phyloP scores from a whole-genome alignment of 2,888 invertebrate genomes.

The Smittia sp. region DNA sequence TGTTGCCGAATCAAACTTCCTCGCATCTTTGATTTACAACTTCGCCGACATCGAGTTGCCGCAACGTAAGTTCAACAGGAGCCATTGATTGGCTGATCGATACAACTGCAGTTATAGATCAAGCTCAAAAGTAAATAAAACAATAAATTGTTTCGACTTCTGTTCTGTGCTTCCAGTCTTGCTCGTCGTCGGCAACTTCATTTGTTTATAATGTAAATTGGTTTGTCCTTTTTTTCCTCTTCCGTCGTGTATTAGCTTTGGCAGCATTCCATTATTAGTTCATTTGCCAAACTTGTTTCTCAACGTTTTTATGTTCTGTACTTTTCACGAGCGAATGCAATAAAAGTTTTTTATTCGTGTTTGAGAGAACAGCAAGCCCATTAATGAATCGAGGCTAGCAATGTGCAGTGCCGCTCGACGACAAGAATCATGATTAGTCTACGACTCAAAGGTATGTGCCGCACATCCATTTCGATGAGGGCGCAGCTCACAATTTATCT shows the following conservation, averaged over 20 bases:
- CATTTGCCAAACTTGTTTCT: conserved; percentile 23
- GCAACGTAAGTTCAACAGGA: background rate
- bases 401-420: background rate
- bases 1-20: background rate
- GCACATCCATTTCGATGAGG: background rate
- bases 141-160: background rate
- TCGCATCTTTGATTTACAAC: background rate
- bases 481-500: conserved; percentile 26
- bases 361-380: conserved; percentile 8
- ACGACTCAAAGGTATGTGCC: background rate
- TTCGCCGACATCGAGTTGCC: background rate
- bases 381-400: conserved; percentile 32
- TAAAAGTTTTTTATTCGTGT: conserved; percentile 8
- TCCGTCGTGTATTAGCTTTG: background rate
- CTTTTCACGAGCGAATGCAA: conserved; percentile 6
- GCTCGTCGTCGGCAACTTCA: background rate
- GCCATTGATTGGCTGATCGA: background rate
- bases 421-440: background rate
- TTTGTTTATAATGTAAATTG: conserved; percentile 31
- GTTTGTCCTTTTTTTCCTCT: conserved; percentile 2
- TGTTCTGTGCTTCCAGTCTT: background rate
- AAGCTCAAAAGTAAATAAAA: background rate
- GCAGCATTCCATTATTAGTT: conserved; percentile 18
- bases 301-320: background rate
- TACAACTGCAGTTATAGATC: background rate